Evolutionary conservation across 2,113 vertebrate genomes (phyloP).

Genomic region (Heterocephalus glaber): DNA sequence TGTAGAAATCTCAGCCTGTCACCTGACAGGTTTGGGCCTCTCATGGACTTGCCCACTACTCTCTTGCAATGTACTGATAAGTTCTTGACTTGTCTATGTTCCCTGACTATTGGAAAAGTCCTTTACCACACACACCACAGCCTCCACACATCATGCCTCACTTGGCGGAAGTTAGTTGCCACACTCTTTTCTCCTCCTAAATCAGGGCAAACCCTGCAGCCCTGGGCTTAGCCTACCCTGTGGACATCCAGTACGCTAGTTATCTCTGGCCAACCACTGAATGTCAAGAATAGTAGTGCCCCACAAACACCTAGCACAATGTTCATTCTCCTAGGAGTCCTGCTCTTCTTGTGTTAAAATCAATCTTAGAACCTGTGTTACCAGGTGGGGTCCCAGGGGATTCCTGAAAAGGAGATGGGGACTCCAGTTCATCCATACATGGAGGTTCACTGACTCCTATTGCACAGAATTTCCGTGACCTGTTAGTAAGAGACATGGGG

Average conservation of each 20-base stretch:
- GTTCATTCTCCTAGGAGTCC: not conserved
- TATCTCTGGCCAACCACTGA: not conserved
- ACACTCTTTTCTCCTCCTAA: not conserved
- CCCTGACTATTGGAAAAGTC: not conserved
- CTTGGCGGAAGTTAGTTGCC: not conserved
- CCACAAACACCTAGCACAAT: not conserved
- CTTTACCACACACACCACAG: not conserved
- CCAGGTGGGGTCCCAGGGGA: too few relatives aligned
- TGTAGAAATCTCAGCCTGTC: not conserved
- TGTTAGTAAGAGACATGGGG: too few relatives aligned
- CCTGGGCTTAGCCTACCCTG: not conserved
- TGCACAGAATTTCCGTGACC: too few relatives aligned
- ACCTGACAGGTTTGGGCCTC: not conserved
- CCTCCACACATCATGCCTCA: not conserved
- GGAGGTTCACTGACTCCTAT: too few relatives aligned
- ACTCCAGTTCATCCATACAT: too few relatives aligned
- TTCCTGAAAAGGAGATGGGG: too few relatives aligned
- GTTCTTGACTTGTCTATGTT: not conserved
- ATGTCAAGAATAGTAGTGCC: not conserved
- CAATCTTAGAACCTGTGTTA: not conserved
- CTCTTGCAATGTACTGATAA: not conserved
- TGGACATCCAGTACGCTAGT: not conserved
- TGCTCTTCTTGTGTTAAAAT: not conserved
- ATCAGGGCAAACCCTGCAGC: not conserved
- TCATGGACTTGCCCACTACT: not conserved